Evolutionary conservation across 2,888 invertebrate genomes (phyloP).

Genomic region (Napeogenes sylphis): DNA sequence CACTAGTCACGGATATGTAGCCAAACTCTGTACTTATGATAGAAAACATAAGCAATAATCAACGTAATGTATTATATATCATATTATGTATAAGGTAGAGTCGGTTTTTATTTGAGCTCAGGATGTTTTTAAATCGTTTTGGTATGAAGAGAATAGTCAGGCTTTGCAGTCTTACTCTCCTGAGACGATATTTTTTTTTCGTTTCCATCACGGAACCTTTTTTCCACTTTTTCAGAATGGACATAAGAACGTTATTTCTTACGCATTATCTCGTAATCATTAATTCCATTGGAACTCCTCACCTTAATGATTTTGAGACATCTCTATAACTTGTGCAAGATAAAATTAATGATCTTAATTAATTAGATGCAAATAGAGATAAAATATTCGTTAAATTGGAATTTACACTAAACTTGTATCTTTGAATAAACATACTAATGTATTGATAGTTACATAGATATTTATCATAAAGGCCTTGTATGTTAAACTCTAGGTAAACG

Average conservation of each 20-base stretch:
- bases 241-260: conserved; percentile 69
- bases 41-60: conserved; percentile 31
- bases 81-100: conserved; percentile 22
- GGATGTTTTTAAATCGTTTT: conserved; percentile 41
- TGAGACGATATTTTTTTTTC: conserved; percentile 76
- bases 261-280: conserved; percentile 74
- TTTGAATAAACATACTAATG: too few relatives aligned
- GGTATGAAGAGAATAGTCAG: conserved; percentile 44
- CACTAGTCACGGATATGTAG: conserved; percentile 71
- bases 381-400: too few relatives aligned
- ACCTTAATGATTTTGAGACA: conserved; percentile 25
- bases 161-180: conserved; percentile 75
- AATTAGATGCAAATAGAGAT: too few relatives aligned
- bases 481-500: too few relatives aligned
- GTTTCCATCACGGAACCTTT: conserved; percentile 69
- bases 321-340: conserved; percentile 15
- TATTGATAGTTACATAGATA: too few relatives aligned
- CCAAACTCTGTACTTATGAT: conserved; percentile 52
- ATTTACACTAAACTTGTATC: too few relatives aligned
- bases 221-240: conserved; percentile 70
- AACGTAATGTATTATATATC: conserved; percentile 22
- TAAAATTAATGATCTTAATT: too few relatives aligned
- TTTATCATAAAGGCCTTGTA: too few relatives aligned
- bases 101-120: conserved; percentile 23
- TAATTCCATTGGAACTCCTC: conserved; percentile 46